These are phyloP conservation scores for Kryptolebias ocellatus DNA, from an alignment of 2,797 vertebrate species.

Conservation along the genomic window DNA sequence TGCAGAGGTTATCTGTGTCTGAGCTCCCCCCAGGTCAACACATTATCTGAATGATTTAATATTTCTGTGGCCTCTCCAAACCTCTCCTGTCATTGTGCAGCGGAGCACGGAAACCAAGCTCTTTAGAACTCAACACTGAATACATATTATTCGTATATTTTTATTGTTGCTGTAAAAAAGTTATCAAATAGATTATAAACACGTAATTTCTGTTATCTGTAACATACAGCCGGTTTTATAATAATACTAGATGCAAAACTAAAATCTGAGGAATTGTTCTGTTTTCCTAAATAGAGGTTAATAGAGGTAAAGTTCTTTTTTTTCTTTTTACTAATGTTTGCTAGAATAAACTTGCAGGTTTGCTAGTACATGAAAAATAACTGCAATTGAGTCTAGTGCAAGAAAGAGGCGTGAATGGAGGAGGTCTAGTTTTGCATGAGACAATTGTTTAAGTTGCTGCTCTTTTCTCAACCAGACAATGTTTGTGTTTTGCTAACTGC, in stretches of 20 bases:
- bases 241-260: not conserved
- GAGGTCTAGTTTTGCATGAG: no score
- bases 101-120: constrained; percentile 46
- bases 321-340: no score
- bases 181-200: constrained; percentile 17
- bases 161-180: constrained; percentile 34
- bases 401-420: no score
- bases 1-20: constrained; percentile 57
- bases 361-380: no score
- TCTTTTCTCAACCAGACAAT: no score
- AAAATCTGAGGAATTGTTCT: not conserved
- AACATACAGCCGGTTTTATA: constrained; percentile 8
- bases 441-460: no score
- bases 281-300: no score
- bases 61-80: constrained; percentile 45
- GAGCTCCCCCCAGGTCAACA: constrained; percentile 60
- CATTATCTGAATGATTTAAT: constrained; percentile 78
- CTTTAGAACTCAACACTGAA: constrained; percentile 49
- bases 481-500: no score
- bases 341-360: no score
- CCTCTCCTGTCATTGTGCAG: constrained; percentile 59
- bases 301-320: no score
- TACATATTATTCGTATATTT: constrained; percentile 35
- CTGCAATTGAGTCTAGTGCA: no score
- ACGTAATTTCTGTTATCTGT: constrained; percentile 11